These are phyloP conservation scores for Ardeotis arabs DNA, from an alignment of 2,113 vertebrate species.

Conservation along the genomic window DNA sequence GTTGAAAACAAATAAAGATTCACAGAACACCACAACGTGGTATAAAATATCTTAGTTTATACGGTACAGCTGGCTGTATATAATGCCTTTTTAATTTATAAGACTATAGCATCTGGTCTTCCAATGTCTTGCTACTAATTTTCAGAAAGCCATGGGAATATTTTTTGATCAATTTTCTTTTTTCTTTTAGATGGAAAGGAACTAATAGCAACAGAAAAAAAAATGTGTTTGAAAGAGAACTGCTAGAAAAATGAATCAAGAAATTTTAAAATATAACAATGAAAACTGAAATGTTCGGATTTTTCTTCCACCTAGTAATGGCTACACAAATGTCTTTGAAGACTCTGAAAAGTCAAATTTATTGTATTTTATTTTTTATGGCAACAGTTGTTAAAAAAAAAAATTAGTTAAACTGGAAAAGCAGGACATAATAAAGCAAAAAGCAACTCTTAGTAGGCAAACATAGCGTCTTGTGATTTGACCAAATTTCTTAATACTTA, in stretches of 20 bases:
- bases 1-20: slow-evolving; percentile 68
- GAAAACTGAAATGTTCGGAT: not conserved
- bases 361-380: not conserved
- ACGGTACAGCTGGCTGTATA: slow-evolving; percentile 69
- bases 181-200: not conserved
- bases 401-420: not conserved
- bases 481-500: not conserved
- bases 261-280: not conserved
- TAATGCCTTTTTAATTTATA: slow-evolving; percentile 68
- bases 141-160: slow-evolving; percentile 8
- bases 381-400: not conserved
- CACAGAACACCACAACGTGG: slow-evolving; percentile 33
- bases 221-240: not conserved
- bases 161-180: not conserved
- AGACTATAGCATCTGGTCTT: slow-evolving; percentile 74
- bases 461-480: not conserved
- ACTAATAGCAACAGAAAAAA: not conserved
- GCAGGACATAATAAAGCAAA: not conserved
- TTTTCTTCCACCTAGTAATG: not conserved
- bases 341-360: not conserved
- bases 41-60: slow-evolving; percentile 76
- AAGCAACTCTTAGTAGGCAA: not conserved
- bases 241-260: not conserved
- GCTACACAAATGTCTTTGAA: not conserved
- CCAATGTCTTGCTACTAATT: slow-evolving; percentile 43